These are phyloP conservation scores for Chondrosia reniformis DNA, from an alignment of 37 sponge, comb jelly and placozoan genomes.

Conservation along the genomic window DNA sequence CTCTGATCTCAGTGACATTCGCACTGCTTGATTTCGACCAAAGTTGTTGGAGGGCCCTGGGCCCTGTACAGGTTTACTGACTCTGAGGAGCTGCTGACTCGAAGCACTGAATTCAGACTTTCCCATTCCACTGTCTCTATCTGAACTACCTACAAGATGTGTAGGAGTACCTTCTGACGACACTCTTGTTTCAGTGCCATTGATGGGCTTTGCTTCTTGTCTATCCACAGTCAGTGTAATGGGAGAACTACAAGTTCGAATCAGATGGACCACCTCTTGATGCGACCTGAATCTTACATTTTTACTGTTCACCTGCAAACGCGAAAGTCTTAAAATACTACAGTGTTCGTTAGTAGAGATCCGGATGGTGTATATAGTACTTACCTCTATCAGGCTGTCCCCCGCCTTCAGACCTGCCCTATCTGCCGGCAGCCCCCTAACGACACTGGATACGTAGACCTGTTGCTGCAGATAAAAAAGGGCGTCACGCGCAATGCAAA, in stretches of 20 bases:
- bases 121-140: conserved; percentile 25
- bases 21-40: not conserved
- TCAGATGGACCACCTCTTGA: not conserved
- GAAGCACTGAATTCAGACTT: conserved; percentile 19
- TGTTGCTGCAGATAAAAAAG: not conserved
- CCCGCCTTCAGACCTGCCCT: conserved; percentile 43
- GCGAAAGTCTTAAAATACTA: not conserved
- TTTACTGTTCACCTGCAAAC: conserved; percentile 17
- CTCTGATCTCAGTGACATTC: conserved; percentile 16
- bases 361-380: not conserved
- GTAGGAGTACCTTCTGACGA: not conserved
- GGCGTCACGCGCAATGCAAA: too few relatives aligned
- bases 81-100: conserved; percentile 5
- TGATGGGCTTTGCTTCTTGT: too few relatives aligned
- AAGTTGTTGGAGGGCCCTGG: not conserved
- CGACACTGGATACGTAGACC: conserved; percentile 22
- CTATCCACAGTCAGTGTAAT: not conserved
- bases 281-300: conserved; percentile 15
- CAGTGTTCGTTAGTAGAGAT: not conserved
- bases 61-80: not conserved
- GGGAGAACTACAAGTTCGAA: conserved; percentile 9
- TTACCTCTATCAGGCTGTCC: conserved; percentile 44
- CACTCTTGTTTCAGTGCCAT: too few relatives aligned
- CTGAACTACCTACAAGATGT: not conserved
- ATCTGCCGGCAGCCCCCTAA: conserved; percentile 33